Evolutionary conservation across 2,888 invertebrate species (phyloP).

Genomic region (Diloba caeruleocephala): DNA sequence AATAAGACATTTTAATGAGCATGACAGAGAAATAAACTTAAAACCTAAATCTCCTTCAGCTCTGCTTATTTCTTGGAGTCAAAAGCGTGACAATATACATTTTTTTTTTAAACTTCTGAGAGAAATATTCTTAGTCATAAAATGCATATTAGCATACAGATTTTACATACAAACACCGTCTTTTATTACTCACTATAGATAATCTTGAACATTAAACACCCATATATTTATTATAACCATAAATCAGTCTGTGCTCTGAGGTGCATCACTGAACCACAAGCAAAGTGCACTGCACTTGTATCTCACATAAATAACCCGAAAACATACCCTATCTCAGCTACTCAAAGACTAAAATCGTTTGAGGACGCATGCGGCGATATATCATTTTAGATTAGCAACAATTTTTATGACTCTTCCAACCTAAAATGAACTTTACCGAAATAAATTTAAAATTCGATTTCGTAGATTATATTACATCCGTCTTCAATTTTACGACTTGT

Average conservation of each 20-base stretch:
- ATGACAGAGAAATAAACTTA: too few relatives aligned
- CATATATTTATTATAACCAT: conserved; percentile 87
- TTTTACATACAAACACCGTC: conserved; percentile 57
- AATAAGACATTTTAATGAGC: too few relatives aligned
- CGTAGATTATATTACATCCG: conserved; percentile 48
- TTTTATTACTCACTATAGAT: conserved; percentile 74
- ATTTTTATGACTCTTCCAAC: conserved; percentile 55
- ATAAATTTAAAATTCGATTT: conserved; percentile 70
- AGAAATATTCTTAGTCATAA: conserved; percentile 50
- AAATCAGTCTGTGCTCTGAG: conserved; percentile 84
- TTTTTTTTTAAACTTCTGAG: conserved; percentile 31
- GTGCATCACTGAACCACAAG: conserved; percentile 77
- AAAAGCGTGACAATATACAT: conserved; percentile 29
- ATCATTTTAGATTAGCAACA: conserved; percentile 50
- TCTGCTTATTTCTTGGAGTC: conserved; percentile 11
- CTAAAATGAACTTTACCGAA: conserved; percentile 70
- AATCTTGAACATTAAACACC: conserved; percentile 85
- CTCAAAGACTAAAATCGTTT: conserved; percentile 31
- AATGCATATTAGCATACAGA: conserved; percentile 57
- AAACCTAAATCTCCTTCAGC: too few relatives aligned
- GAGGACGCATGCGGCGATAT: conserved; percentile 28
- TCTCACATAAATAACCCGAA: conserved; percentile 40
- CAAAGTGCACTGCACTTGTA: conserved; percentile 85
- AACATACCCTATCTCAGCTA: conserved; percentile 27
- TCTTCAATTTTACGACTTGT: conserved; percentile 70